These are phyloP conservation scores for Fregata magnificens DNA, from an alignment of 2,113 vertebrate species.

Conservation along the genomic window DNA sequence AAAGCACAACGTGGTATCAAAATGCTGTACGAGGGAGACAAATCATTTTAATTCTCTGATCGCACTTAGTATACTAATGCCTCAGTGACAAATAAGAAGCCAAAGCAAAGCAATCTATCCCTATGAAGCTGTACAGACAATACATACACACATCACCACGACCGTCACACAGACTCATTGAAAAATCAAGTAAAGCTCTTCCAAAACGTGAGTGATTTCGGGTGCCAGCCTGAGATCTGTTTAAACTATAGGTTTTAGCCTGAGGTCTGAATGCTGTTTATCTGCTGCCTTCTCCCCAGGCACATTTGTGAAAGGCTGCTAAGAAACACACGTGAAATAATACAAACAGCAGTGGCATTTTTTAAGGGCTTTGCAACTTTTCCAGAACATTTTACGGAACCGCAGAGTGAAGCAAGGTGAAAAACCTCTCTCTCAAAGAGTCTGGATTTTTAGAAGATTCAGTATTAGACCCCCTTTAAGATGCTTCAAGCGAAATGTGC, in stretches of 20 bases:
- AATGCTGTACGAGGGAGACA: not conserved
- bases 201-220: not conserved
- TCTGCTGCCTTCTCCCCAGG: not conserved
- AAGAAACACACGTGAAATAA: not conserved
- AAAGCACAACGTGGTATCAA: not conserved
- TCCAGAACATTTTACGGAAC: not conserved
- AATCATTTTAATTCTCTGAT: not conserved
- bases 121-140: not conserved
- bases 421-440: not conserved
- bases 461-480: not conserved
- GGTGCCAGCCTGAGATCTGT: not conserved
- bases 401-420: not conserved
- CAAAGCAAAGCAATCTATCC: not conserved
- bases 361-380: not conserved
- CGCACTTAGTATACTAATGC: not conserved
- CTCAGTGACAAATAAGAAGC: not conserved
- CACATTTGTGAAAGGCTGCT: not conserved
- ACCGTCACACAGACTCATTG: not conserved
- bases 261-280: not conserved
- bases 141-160: not conserved
- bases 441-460: not conserved
- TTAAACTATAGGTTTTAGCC: not conserved
- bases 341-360: not conserved
- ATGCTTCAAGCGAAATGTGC: not conserved
- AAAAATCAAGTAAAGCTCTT: not conserved